Percentiles rank a stretch among this genome's conserved stretches.
Conservation (phyloP, 2,888 invertebrate genomes). For the Smittia aterrima region DNA sequence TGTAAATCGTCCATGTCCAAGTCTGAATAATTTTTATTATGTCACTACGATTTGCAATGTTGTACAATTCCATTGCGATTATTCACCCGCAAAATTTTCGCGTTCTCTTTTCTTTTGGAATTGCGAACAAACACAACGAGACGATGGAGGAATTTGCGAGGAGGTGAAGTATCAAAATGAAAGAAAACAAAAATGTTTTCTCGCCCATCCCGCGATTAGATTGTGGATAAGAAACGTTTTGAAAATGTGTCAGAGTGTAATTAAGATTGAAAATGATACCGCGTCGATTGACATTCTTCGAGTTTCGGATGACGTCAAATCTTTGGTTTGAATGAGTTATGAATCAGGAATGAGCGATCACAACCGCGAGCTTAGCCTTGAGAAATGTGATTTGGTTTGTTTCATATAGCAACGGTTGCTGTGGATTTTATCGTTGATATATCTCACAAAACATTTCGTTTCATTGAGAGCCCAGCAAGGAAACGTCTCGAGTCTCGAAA, state of each 20-base stretch:
- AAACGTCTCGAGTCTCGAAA: no score
- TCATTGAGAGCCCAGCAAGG: not conserved
- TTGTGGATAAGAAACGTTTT: not conserved
- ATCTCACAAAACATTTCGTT: not conserved
- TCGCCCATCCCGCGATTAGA: not conserved
- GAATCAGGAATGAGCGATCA: not conserved
- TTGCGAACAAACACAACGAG: not conserved
- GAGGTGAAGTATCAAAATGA: not conserved
- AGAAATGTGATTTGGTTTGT: conserved; percentile 6
- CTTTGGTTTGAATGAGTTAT: not conserved
- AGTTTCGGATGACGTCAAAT: not conserved
- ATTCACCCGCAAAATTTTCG: not conserved
- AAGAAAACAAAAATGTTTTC: not conserved
- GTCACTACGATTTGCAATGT: conserved; percentile 19
- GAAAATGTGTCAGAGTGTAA: not conserved
- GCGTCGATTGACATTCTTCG: not conserved
- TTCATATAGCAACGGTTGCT: not conserved
- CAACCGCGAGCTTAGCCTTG: conserved; percentile 19
- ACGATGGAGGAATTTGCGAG: not conserved
- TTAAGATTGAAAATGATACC: conserved; percentile 17
- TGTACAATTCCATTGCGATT: conserved; percentile 11
- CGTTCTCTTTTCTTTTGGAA: not conserved
- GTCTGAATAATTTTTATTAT: conserved; percentile 10
- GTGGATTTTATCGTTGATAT: not conserved
- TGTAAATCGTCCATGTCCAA: not conserved